Conservation (phyloP, 2,113 vertebrate species). For the Azemiops feae region DNA sequence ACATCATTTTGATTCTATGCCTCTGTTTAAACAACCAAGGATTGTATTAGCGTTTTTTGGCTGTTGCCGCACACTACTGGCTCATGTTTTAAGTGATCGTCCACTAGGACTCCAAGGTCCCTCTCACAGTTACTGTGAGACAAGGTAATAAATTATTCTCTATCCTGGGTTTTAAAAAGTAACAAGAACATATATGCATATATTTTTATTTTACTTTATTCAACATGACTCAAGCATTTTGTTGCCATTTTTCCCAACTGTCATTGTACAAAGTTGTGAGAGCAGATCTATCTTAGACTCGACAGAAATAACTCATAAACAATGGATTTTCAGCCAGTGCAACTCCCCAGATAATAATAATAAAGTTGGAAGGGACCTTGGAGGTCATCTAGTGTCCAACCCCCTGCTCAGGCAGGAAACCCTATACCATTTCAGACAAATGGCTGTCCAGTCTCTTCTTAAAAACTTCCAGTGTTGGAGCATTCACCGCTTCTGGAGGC, state of each 20-base stretch:
- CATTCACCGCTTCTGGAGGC: too few relatives aligned
- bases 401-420: too few relatives aligned
- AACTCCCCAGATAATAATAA: not conserved
- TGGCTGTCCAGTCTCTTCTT: too few relatives aligned
- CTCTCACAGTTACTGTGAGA: not conserved
- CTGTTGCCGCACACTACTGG: not conserved
- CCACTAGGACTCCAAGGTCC: not conserved
- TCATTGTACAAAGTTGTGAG: not conserved
- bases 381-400: too few relatives aligned
- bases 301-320: not conserved
- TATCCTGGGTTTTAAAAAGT: not conserved
- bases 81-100: not conserved
- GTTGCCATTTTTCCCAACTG: not conserved
- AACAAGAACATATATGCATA: not conserved
- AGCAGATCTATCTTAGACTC: not conserved
- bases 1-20: not conserved
- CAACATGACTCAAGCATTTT: not conserved
- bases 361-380: too few relatives aligned
- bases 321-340: not conserved
- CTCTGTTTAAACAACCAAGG: not conserved
- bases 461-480: too few relatives aligned
- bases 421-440: too few relatives aligned
- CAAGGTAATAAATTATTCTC: not conserved
- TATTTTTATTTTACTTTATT: not conserved
- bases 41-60: not conserved